Evolutionary conservation across 1,140 invertebrate genomes (phyloP), one percentile per base, ranked within the genome.

Genomic region (Trissolcus basalis): DNA sequence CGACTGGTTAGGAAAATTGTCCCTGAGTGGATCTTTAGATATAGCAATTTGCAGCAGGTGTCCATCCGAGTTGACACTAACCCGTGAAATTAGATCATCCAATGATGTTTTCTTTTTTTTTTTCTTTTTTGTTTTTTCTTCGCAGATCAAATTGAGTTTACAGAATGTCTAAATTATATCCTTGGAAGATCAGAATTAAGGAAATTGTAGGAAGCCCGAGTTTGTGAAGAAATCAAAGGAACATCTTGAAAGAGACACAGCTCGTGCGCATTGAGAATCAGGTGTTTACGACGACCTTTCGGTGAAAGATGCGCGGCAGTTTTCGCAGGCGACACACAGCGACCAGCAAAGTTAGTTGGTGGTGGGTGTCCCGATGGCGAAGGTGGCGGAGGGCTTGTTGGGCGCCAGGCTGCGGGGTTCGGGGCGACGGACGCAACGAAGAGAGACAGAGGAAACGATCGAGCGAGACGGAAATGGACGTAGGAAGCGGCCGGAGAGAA

Each of bases 371-470:
- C 74, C 70, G 56, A 70, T 68, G 69, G 49, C 69, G 56, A 54
- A 67, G 61, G 69, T 65, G 64, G 65, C 70, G 65, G 77, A 74
- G 75, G 73, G 59, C 69, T 68, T 35, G 74, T 74, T 72, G 59
- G 53, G 74, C 68, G 80, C 72, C 75, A 65, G 78, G 72, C 71
- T 53, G 48, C 47, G 53, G 50, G 67, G 51, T 8, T 41, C 15
- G 60, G 58, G 65, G 39, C 51, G 51, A 50, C 74, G 72, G 61
- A 58, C 60, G 63, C 9, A 9, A 27, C 61, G 61, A 71, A 58
- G 45, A 51, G 72, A 81, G 78, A 78, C 63, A 78, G 78, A 51
- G 82, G 44, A 53, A 61, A 64, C 79, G 78, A 78, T 65, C 75
- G 78, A 64, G 73, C 39, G 60, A 68, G 55, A 73, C 68, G 67